Conservation (phyloP, 1,140 invertebrate genomes). For the Plectrocnemia conspersa region DNA sequence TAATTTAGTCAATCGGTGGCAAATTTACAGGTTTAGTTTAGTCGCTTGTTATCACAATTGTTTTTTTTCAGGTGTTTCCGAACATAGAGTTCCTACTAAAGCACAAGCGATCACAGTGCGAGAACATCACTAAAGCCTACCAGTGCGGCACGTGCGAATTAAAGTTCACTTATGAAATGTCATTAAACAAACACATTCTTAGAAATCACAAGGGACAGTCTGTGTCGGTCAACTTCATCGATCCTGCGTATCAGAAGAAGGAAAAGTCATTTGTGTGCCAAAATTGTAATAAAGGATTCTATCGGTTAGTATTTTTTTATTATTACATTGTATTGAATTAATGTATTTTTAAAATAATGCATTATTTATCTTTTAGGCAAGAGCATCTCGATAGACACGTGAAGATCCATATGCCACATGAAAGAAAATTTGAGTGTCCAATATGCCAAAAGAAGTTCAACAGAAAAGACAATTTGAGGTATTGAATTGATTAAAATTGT, state of each 20-base stretch:
- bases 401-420: conserved; percentile 45
- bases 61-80: conserved; percentile 8
- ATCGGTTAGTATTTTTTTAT: conserved; percentile 38
- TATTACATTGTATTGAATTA: background rate
- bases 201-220: conserved; percentile 40
- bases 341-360: background rate
- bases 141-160: conserved; percentile 40
- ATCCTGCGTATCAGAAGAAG: conserved; percentile 32
- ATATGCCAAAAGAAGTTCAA: conserved; percentile 52
- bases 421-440: conserved; percentile 49
- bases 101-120: conserved; percentile 13
- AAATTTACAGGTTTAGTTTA: no score
- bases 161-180: conserved; percentile 43
- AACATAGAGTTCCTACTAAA: conserved; percentile 6
- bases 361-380: conserved; percentile 38
- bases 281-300: conserved; percentile 47
- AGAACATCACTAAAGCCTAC: conserved; percentile 18
- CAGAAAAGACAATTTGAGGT: conserved; percentile 49
- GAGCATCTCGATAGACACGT: conserved; percentile 49
- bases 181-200: conserved; percentile 45
- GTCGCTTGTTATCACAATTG: conserved; percentile 4
- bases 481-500: no score
- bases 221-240: conserved; percentile 40
- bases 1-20: no score
- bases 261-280: conserved; percentile 43